These are phyloP conservation scores for Dicaeum eximium DNA, from an alignment of 2,113 vertebrate genomes.

Conservation along the genomic window DNA sequence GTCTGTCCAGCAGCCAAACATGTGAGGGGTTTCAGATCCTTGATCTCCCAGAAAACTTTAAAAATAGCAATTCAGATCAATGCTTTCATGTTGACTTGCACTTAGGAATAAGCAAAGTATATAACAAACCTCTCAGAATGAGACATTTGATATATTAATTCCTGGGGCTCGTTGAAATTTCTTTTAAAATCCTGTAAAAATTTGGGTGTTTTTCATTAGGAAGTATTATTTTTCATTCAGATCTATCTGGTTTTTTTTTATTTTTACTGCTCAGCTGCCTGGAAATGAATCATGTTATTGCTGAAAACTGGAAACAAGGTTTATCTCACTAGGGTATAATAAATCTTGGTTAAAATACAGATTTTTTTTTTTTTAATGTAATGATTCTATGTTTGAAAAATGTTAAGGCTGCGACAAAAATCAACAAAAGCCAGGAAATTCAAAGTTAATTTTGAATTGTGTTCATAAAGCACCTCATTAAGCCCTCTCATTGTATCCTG, in stretches of 20 bases:
- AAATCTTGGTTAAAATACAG: constrained; percentile 50
- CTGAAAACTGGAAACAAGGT: constrained; percentile 42
- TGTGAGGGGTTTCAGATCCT: not conserved
- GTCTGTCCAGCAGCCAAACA: not conserved
- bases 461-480: constrained; percentile 65
- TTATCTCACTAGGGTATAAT: constrained; percentile 48
- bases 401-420: constrained; percentile 52
- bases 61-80: not conserved
- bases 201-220: not conserved
- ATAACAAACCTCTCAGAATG: not conserved
- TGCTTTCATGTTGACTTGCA: not conserved
- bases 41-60: not conserved
- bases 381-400: constrained; percentile 56
- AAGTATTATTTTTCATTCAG: constrained; percentile 39
- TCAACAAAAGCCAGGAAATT: constrained; percentile 60
- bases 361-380: constrained; percentile 22
- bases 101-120: not conserved
- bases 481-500: not conserved
- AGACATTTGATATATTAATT: constrained; percentile 1
- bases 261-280: not conserved
- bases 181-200: not conserved
- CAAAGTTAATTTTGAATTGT: constrained; percentile 50
- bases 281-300: constrained; percentile 47
- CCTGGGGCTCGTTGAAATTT: not conserved
- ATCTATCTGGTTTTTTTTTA: not conserved